phyloP scores from a whole-genome alignment of 2,888 invertebrate species.

The Allacma fusca region DNA sequence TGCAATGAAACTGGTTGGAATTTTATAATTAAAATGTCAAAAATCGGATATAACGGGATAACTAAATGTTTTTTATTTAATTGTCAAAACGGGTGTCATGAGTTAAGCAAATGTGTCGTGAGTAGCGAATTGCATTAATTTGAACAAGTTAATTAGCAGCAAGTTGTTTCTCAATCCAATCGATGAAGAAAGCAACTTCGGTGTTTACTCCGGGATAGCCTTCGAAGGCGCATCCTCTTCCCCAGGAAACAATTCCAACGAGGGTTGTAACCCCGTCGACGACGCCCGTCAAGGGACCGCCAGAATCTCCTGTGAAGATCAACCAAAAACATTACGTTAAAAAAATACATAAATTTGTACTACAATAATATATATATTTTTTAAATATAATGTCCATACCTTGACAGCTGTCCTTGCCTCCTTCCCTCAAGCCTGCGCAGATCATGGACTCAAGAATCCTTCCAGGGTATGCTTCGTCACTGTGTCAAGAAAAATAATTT shows the following conservation, averaged over 20 bases:
- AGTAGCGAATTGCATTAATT: too few relatives aligned
- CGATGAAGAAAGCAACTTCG: constrained; percentile 26
- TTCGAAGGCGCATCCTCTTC: constrained; percentile 27
- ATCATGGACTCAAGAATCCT: constrained; percentile 24
- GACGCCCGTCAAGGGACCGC: constrained; percentile 31
- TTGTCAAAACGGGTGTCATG: too few relatives aligned
- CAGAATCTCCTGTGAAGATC: constrained; percentile 36
- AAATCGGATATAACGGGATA: too few relatives aligned
- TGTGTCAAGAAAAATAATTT: too few relatives aligned
- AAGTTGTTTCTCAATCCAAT: constrained; percentile 22
- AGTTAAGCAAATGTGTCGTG: too few relatives aligned
- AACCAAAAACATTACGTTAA: not conserved
- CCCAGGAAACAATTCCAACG: constrained; percentile 35
- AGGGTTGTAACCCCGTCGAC: not conserved
- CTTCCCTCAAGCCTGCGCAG: constrained; percentile 32
- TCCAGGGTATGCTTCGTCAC: constrained; percentile 5
- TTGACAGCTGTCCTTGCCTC: constrained; percentile 38
- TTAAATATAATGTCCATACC: too few relatives aligned
- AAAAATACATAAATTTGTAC: too few relatives aligned
- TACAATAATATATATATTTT: too few relatives aligned
- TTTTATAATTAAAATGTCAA: too few relatives aligned
- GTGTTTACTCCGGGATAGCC: constrained; percentile 31
- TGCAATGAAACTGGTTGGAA: too few relatives aligned
- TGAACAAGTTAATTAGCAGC: not conserved
- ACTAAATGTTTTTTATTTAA: too few relatives aligned